Evolutionary conservation across 2,797 vertebrate genomes (phyloP), one percentile per base, ranked within the genome.

Genomic region (Gymnoscopelus microlampas): DNA sequence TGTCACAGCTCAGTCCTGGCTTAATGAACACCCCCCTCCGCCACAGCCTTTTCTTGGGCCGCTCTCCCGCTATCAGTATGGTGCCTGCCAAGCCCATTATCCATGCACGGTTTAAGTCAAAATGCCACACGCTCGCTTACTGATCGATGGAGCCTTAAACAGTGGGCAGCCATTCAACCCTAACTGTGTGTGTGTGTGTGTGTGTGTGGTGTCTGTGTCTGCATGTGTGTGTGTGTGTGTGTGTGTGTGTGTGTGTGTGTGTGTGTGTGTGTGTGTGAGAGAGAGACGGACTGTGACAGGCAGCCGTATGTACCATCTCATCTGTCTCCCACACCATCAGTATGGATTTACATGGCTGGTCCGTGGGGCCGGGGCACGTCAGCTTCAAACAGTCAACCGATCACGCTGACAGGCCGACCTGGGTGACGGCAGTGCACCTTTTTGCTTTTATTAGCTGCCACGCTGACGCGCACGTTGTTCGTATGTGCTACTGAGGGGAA

Each of bases 101-200:
- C 87, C 87, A 86, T 82, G 88, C 87, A 86, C 71, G 51, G 80
- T 86, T 85, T 82, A 82, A 91, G 89, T 91, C 86, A 88, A 91
- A 88, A 87, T 77, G 85, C 78, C 87, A 88, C 84, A 73, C 66
- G 70, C 79, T 80, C 71, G n/a, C 88, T 80, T 76, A 80, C 85
- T 87, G 85, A 91, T 83, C 63, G 79, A 90, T 86, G 80, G 80
- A 71, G 75, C 84, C 85, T 85, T 85, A 84, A 89, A 84, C 78
- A 83, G 83, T 26, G 60, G 80, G 80, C 76, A 80, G 67, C 62
- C 73, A 77, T 85, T 89, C 81, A 82, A 87, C 84, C 70, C 66
- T 66, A 77, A 73, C 9, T 49, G 56, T 48, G 39, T 55, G 48
- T 63, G 60, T 48, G 60, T 49, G 47, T 49, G 24, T 49, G 24